Evolutionary conservation across 2,113 vertebrate genomes (phyloP), one percentile per base, ranked within the genome.

Genomic region (Ceyx melanurus): DNA sequence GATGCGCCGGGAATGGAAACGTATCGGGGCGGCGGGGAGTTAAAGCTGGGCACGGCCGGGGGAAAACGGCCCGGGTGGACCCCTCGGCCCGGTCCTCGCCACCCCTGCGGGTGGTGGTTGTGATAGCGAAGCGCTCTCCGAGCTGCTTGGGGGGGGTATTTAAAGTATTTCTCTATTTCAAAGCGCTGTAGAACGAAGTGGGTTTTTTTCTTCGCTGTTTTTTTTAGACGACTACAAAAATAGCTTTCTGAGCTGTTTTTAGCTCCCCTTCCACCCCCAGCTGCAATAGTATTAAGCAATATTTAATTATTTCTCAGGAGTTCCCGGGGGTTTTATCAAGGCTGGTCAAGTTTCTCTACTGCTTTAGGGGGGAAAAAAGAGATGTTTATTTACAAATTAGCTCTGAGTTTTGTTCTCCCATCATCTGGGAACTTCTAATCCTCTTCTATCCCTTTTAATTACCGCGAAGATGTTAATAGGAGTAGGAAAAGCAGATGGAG

Each of bases 1-100:
- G 5, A 5, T 11, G 58, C 5, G 33, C 10, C 2, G 35, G 46
- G 19, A 7, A 5, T 19, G 9, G 4, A 53, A 31, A 13, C 35
- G 11, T 9, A 1, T 3, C 0, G 29, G 28, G 53, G 10, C 4
- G 14, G 54, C 8, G 18, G 22, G 10, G 11, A 20, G 33, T 25
- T 20, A 46, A 53, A n/a, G 13, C 6, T 11, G 31, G 11, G 56
- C 48, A 42, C 15, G 12, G 54, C 37, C 14, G 15, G 5, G 19
- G 54, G 40, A 29, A 15, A 8, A 8, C 2, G 17, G 17, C 21
- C 6, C 13, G 51, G 45, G 13, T 3, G 21, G 42, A 12, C 9
- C 8, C 7, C 15, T 10, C 4, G 4, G 10, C 3, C 26, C 35
- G 9, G 13, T 4, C 21, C 42, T 65, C 15, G 18, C 35, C 9